A percentile compares a stretch with the other conserved stretches of the same genome.
Conservation (phyloP, 2,797 vertebrate species). For the Chiroxiphia lanceolata region DNA sequence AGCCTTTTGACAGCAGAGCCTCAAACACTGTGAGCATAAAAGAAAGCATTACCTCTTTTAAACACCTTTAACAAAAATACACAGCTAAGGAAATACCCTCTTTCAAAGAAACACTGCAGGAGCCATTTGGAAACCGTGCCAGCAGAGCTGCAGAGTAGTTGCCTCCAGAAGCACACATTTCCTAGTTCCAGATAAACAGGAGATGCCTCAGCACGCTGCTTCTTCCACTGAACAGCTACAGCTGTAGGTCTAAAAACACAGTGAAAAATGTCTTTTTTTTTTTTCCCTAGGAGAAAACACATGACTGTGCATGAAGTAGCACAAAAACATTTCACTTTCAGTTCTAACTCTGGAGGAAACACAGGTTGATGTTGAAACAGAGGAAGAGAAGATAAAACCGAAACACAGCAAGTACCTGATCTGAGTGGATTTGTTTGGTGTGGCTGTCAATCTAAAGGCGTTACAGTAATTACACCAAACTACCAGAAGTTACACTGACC, state of each 20-base stretch:
- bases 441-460: background rate
- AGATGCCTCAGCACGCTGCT: background rate
- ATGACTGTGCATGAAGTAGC: background rate
- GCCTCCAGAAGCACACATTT: background rate
- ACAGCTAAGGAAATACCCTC: background rate
- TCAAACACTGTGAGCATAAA: background rate
- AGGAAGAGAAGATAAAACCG: background rate
- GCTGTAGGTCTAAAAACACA: background rate
- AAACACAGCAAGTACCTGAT: background rate
- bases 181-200: background rate
- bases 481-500: background rate
- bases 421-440: background rate
- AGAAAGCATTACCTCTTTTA: background rate
- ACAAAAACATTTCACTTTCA: background rate
- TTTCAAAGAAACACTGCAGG: background rate
- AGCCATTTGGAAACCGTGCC: background rate
- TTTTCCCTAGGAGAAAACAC: background rate
- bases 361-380: background rate
- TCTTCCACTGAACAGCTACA: background rate
- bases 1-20: background rate
- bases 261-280: background rate
- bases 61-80: background rate
- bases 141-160: background rate
- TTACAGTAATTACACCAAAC: background rate
- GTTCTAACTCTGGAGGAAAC: background rate